Base-by-base conservation (phyloP, 2,797 vertebrate genomes). In the Acanthornis magna region DNA sequence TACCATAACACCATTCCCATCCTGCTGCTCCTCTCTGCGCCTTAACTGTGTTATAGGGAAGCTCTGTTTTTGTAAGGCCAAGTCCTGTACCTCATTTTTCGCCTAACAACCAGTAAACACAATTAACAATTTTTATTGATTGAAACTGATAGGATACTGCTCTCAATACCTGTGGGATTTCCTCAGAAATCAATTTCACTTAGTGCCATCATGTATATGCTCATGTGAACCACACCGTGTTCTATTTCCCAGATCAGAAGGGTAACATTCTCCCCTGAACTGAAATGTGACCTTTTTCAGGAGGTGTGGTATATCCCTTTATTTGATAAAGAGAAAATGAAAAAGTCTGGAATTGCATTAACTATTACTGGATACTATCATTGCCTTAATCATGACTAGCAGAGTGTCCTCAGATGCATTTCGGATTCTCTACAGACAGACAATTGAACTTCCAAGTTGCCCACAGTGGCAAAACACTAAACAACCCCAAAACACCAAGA, bases 1-100 rank as follows among this genome's bases (percentile, higher is more conserved):
- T 57, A 5, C 40, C 1, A 0, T 26, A 58, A 15, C 29, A 38
- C 13, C 0, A 0, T 34, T 85, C 58, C 58, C 55, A 30, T 47
- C 68, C 58, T 75, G 27, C 34, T 80, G 38, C 48, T 83, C 43
- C 36, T 72, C 61, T 65, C 47, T 55, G 3, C 65, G 54, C 58
- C 40, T 34, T 51, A 36, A 48, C 4, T 50, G 13, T 12, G 6
- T 13, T 71, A 48, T 36, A 83, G 34, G 42, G 29, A 85, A 91
- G 30, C n/a, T 91, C 11, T 61, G 30, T 42, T 94, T 86, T 78
- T 66, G 47, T 32, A 47, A 53, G n/a, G 42, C 42, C 66, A 83
- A 68, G 34, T 25, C 18, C 32, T 55, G 13, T 10, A 38, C 7
- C n/a, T 80, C 18, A 48, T 75, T 88, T 93, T 78, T 58, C 90